phyloP scores from a whole-genome alignment of 2,113 vertebrate genomes.

The Rhombomys opimus region DNA sequence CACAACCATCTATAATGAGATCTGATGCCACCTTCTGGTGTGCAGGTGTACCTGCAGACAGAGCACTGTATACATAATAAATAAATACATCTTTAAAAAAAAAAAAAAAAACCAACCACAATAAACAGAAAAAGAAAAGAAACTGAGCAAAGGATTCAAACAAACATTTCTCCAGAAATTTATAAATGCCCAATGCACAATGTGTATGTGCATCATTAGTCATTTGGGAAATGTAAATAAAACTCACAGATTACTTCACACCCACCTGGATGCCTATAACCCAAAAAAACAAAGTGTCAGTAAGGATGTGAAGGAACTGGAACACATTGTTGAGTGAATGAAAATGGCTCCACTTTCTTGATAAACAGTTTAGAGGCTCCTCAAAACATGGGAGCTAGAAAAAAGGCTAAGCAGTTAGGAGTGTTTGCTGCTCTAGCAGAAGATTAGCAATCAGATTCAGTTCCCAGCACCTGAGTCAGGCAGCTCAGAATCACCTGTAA shows the following conservation, averaged over 20 bases:
- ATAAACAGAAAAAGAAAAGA: neutral
- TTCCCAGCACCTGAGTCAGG: neutral
- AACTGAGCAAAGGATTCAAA: neutral
- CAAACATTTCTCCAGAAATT: neutral
- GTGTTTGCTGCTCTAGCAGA: neutral
- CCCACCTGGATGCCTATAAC: neutral
- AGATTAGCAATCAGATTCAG: neutral
- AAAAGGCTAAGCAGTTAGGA: neutral
- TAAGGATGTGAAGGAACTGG: neutral
- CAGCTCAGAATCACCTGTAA: neutral
- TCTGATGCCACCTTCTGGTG: too few relatives aligned
- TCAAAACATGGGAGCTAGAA: neutral
- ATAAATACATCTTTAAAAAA: too few relatives aligned
- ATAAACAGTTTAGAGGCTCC: neutral
- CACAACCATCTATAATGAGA: too few relatives aligned
- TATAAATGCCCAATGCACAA: neutral
- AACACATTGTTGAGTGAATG: neutral
- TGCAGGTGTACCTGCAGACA: too few relatives aligned
- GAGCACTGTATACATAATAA: too few relatives aligned
- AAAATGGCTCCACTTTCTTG: neutral
- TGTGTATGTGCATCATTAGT: neutral
- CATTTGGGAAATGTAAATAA: slow-evolving; percentile 12
- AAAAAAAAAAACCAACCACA: neutral
- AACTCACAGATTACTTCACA: neutral
- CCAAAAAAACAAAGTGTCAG: neutral